Evolutionary conservation across 2,888 invertebrate species (phyloP).

Genomic region (Entomobrya multifasciata): DNA sequence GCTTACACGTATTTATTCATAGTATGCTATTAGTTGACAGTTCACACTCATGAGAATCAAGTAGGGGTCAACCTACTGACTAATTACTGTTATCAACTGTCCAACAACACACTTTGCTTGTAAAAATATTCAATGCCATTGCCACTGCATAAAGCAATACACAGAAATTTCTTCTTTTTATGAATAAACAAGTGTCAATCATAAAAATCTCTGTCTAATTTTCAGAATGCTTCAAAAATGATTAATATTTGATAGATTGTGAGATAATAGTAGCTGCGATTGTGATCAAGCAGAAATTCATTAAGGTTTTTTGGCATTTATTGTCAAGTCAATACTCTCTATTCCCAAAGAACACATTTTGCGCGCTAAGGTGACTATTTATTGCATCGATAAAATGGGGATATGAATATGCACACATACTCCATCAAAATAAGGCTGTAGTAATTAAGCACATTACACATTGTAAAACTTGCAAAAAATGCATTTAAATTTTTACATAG

Average conservation of each 20-base stretch:
- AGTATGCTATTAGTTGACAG: not conserved
- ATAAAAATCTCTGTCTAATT: constrained; percentile 25
- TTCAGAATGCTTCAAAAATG: not conserved
- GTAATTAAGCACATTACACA: too few species aligned
- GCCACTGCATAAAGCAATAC: constrained; percentile 23
- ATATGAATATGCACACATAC: too few species aligned
- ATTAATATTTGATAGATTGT: not conserved
- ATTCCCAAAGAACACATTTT: too few species aligned
- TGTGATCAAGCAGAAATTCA: too few species aligned
- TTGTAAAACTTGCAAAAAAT: too few species aligned
- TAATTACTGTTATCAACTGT: constrained; percentile 25
- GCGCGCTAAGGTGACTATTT: too few species aligned
- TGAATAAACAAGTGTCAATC: constrained; percentile 48
- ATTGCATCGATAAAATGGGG: too few species aligned
- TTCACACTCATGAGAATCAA: constrained; percentile 22
- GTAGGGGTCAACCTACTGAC: not conserved
- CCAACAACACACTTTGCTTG: not conserved
- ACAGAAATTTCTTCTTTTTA: not conserved
- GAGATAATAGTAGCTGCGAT: not conserved
- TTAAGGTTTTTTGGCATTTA: too few species aligned
- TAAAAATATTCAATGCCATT: constrained; percentile 48
- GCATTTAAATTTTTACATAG: too few species aligned
- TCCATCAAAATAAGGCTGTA: too few species aligned
- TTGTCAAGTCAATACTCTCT: too few species aligned
- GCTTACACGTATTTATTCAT: not conserved